Base-by-base conservation (phyloP, 1,140 invertebrate genomes). In the Philopotamus ludificatus region DNA sequence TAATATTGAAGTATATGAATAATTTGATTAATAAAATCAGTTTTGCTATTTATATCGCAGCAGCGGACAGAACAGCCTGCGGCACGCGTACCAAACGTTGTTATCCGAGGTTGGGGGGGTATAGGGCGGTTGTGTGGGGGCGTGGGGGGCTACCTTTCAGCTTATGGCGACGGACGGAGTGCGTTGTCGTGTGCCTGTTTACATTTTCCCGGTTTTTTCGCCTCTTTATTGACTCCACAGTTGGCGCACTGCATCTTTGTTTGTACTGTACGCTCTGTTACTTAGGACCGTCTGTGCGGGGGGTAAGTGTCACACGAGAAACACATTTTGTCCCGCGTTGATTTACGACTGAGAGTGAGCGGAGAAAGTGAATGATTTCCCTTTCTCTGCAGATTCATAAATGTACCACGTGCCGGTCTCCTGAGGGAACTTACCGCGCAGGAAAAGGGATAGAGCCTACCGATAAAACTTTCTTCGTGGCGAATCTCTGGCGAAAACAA, bases 141-240 rank as follows among this genome's bases (percentile, higher is more conserved):
- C 44, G 44, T 42, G 15, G 15, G 57, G 44, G 18, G 34, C 47
- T 25, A 47, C 41, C 47, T 50, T 61, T 50, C 39, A 49, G 58
- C 59, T 51, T 51, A 49, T 23, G 47, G 59, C 59, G 25, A 47
- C 39, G 28, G 45, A 4, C 44, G 26, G 23, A 62, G 59, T 62
- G 59, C 59, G 59, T 62, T 62, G 59, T 62, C 59, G 59, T 62
- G 59, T 62, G 59, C 49, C 59, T 62, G 59, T 62, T 62, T 62
- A 62, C 59, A 62, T 62, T 62, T 59, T 51, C 25, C 59, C 53
- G 34, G 28, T 22, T 55, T 62, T 62, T 54, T 54, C n/a, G n/a
- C n/a, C n/a, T 54, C 61, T 63, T 63, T 63, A 63, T 63, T 54
- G 50, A 26, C 61, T 26, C 22, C 61, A 41, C 59, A 62, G 59